Base-by-base conservation (phyloP, 2,888 invertebrate genomes). In the Timandra comae region DNA sequence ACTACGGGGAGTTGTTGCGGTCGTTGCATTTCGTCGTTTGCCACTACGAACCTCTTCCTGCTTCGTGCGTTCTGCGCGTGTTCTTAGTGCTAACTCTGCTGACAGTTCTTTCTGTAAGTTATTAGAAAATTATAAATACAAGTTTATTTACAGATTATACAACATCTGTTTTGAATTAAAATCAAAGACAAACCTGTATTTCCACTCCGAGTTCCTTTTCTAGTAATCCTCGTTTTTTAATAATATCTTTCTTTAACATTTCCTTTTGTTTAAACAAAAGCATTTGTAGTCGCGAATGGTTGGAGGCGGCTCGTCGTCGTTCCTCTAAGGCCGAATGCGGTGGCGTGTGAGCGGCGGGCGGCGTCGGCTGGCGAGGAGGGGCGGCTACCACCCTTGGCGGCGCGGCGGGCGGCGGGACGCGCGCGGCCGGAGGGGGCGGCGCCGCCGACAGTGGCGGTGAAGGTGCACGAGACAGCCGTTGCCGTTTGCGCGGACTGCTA, bases 121-220 rank as follows among this genome's bases (percentile, higher is more conserved):
- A 10, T 6, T 20, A 28, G 22, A 20, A 11, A 5, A n/a, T n/a
- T n/a, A n/a, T n/a, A n/a, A n/a, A 16, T 16, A 16, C 16, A 16
- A 16, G 7, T 9, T 12, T 10, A 20, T 30, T 26, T 21, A 34
- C 5, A 12, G 29, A 26, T 26, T 21, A 34, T 6, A 12, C 28
- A 26, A 16, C 16, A 16, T n/a, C n/a, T 16, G 4, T 16, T 16
- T 6, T 16, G 16, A 3, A 16, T 5, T 16, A 16, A 16, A 16
- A 12, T n/a, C n/a, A n/a, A n/a, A n/a, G n/a, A 37, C 38, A 23
- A 43, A 91, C 91, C 90, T 95, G 95, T 64, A 98, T 96, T 69
- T 97, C 95, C 43, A 93, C 91, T 57, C 95, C 94, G 36, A 98
- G 87, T 68, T 95, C 95, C 56, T 95, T 94, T 64, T 97, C 96